Evolutionary conservation across 2,797 vertebrate genomes (phyloP).

Genomic region (Varecia variegata): DNA sequence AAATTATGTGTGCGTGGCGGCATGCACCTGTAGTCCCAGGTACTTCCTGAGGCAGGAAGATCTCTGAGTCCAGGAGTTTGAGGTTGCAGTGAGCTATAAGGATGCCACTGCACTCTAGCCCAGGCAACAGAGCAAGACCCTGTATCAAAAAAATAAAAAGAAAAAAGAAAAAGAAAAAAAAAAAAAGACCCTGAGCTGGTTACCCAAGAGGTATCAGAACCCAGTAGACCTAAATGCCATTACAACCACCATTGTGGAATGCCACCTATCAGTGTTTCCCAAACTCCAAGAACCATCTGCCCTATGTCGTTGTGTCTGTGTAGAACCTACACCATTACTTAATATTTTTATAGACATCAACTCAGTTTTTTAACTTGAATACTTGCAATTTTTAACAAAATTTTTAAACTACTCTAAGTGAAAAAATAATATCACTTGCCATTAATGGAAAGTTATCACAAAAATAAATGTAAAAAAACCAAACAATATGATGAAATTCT

Average conservation of each 20-base stretch:
- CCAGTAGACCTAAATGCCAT: not conserved
- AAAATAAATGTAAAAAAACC: conserved; percentile 5
- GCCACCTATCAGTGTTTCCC: not conserved
- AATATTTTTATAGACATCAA: not conserved
- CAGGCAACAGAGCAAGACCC: not conserved
- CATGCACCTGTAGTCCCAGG: not conserved
- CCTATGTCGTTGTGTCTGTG: not conserved
- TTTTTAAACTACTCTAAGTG: not conserved
- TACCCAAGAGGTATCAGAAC: not conserved
- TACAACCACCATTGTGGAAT: not conserved
- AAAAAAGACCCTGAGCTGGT: not conserved
- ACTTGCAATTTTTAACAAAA: not conserved
- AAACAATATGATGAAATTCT: not conserved
- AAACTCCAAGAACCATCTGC: not conserved
- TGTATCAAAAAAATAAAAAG: no score
- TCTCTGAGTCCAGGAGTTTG: not conserved
- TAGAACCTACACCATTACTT: not conserved
- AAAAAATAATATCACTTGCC: not conserved
- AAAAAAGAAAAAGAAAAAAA: not conserved
- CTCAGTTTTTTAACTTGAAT: not conserved
- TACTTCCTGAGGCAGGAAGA: not conserved
- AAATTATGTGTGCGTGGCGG: not conserved
- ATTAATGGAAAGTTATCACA: not conserved
- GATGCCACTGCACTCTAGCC: not conserved
- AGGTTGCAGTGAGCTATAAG: not conserved